These are phyloP conservation scores for Neuroterus valhalla DNA, from an alignment of 1,140 invertebrate species.

Conservation along the genomic window DNA sequence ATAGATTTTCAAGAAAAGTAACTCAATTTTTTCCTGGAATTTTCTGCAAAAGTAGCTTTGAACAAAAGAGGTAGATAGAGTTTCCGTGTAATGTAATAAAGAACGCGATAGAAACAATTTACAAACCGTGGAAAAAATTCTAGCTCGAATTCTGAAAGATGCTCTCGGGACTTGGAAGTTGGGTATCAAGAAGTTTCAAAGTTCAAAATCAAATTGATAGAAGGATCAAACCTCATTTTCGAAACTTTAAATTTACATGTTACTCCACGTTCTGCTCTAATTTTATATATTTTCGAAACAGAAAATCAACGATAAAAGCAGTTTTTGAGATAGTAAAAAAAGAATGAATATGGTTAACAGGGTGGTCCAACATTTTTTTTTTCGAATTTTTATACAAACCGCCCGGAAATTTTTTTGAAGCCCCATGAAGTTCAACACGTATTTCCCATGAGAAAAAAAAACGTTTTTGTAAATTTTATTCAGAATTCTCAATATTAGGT, in stretches of 20 bases:
- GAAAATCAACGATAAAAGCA: too few species aligned
- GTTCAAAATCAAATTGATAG: constrained; percentile 20
- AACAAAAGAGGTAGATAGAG: constrained; percentile 5
- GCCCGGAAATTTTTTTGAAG: too few species aligned
- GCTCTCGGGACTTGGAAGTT: constrained; percentile 18
- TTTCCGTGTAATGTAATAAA: constrained; percentile 16
- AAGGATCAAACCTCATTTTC: not conserved
- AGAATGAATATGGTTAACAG: too few species aligned
- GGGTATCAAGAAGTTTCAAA: not conserved
- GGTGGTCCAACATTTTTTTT: too few species aligned
- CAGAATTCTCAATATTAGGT: too few species aligned
- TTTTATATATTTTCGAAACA: too few species aligned
- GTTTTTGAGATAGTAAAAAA: too few species aligned
- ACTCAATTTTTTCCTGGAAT: not conserved
- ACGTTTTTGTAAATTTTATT: too few species aligned
- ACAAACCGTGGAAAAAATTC: constrained; percentile 14
- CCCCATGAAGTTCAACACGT: too few species aligned
- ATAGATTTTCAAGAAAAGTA: not conserved
- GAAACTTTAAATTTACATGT: not conserved
- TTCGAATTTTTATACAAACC: too few species aligned
- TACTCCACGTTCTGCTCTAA: not conserved
- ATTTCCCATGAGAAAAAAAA: too few species aligned
- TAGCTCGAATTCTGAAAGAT: constrained; percentile 25
- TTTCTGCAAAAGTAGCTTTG: not conserved
- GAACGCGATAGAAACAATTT: constrained; percentile 24